Evolutionary conservation across 1,140 invertebrate species (phyloP), one percentile per base, ranked within the genome.

Genomic region (Trachelipus rathkii): DNA sequence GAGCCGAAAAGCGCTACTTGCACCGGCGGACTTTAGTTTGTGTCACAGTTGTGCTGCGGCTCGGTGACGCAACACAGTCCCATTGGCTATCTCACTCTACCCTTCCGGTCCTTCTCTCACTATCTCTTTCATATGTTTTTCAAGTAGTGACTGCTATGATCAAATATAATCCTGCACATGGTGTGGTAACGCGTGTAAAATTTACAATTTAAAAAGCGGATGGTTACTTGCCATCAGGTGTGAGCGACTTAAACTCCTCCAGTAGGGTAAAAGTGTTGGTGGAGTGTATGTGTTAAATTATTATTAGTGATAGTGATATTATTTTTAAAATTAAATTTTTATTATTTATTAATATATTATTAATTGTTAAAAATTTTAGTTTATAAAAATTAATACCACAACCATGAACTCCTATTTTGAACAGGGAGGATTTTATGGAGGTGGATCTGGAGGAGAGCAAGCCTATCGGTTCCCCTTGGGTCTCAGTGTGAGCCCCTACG

Each of bases 331-430:
- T 33, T 33, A 33, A 33, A 33, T 33, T 33, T 33, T 33, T 33
- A 33, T 33, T 33, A 33, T 33, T 33, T 33, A 33, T 33, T 33
- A 33, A 33, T 78, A 44, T 74, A 78, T 71, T 80, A 75, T 60
- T 60, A 15, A 70, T 11, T 70, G 68, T 70, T 70, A 33, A 11
- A 13, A 23, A 5, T 11, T 11, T 70, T 4, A 6, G 1, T 21
- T 15, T 13, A 13, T 70, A 21, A 21, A 21, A 21, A 33, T 3
- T 70, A 23, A 33, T 76, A 79, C 78, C 77, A 83, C 80, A 82
- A 86, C 87, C 87, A 96, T 95, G 94, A 95, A 95, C 90, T 95
- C 93, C 84, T 96, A 95, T 86, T 96, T 95, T 86, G 94, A 95
- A 87, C 94, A 95, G 87, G 91, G 91, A 86, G 93, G 93, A 85